Conservation (phyloP, 1,140 invertebrate species). For the Macrotrachela quadricornifera region DNA sequence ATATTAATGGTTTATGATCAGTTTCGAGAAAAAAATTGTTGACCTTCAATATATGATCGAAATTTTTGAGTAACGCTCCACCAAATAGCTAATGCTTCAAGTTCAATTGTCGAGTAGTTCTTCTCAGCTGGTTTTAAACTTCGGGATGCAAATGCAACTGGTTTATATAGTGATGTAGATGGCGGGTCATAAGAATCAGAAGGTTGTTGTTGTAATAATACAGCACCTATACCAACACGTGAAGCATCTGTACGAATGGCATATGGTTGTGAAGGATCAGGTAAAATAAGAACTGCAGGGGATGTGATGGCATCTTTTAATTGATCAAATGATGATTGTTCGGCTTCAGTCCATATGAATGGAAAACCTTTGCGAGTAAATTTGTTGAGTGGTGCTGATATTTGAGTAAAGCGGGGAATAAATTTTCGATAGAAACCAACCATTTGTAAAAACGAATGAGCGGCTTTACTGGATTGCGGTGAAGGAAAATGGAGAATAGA, state of each 20-base stretch:
- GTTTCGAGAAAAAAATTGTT: constrained; percentile 1
- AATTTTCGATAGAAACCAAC: too few species aligned
- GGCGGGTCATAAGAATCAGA: too few species aligned
- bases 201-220: constrained; percentile 21
- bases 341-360: too few species aligned
- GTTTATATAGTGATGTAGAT: too few species aligned
- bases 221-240: constrained; percentile 26
- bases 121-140: constrained; percentile 10
- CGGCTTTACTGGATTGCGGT: too few species aligned
- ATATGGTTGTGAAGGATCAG: not conserved
- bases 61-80: not conserved
- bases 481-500: too few species aligned
- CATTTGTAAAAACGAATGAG: too few species aligned
- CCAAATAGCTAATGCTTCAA: constrained; percentile 12
- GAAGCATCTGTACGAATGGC: constrained; percentile 19
- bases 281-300: constrained; percentile 61
- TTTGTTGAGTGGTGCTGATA: too few species aligned
- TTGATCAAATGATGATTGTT: too few species aligned
- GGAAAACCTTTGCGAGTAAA: too few species aligned
- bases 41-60: not conserved
- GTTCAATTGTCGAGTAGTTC: constrained; percentile 17
- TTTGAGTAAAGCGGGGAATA: too few species aligned
- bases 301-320: constrained; percentile 90
- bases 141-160: constrained; percentile 26
- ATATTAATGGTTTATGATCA: not conserved